A percentile compares a stretch with the other conserved stretches of the same genome.
Evolutionary conservation across 2,797 vertebrate genomes (phyloP).

Genomic region (Phylloscopus collybita): DNA sequence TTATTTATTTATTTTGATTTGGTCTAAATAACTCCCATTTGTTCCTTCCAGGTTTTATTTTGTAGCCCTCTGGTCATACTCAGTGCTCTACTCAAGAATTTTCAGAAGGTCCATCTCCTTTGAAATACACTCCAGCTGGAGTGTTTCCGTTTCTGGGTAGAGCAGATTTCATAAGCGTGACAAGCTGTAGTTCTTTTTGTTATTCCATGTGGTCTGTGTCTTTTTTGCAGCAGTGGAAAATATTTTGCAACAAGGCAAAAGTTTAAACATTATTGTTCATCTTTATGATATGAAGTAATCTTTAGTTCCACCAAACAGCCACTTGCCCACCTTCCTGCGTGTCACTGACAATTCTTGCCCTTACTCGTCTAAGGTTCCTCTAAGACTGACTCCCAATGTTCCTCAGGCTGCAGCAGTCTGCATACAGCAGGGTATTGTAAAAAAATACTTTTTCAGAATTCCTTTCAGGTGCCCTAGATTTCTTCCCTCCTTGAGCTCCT

Average conservation of each 20-base stretch:
- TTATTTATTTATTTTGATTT: neutral
- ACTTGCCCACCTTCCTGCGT: neutral
- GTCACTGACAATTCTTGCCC: neutral
- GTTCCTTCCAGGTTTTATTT: neutral
- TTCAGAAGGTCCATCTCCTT: neutral
- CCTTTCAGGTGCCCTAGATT: neutral
- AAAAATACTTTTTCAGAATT: neutral
- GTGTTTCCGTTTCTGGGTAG: neutral
- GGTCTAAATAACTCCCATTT: neutral
- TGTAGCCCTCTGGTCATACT: neutral
- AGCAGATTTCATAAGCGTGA: neutral
- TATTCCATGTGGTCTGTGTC: neutral
- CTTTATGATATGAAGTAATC: neutral
- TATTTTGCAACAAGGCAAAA: neutral
- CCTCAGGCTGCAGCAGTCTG: neutral
- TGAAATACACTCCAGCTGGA: neutral
- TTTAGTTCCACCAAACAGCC: neutral
- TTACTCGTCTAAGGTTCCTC: neutral
- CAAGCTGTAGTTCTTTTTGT: neutral
- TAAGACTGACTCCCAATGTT: neutral
- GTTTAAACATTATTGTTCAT: neutral
- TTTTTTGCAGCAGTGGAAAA: neutral
- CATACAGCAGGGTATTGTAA: neutral
- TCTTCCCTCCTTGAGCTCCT: neutral
- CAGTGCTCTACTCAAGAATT: neutral